Evolutionary conservation across 2,888 invertebrate genomes (phyloP), one percentile per base, ranked within the genome.

Genomic region (Anoplius nigerrimus): DNA sequence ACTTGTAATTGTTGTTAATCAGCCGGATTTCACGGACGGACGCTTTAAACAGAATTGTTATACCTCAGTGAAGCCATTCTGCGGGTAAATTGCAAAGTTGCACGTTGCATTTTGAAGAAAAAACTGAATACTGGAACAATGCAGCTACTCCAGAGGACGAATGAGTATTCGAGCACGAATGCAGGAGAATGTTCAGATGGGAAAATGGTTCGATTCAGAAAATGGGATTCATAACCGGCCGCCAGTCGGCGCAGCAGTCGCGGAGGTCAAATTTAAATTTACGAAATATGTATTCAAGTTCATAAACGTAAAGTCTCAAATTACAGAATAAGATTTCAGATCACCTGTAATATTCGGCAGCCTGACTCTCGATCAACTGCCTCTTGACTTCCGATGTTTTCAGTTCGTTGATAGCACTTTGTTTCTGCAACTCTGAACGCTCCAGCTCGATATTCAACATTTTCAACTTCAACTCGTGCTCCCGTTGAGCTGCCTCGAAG

Each of bases 51-150:
- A 13, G 4, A 34, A 48, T 48, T 2, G 15, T 22, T 72, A 78
- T 82, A 87, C 87, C 87, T 86, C 46, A 83, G 53, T 54, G 77
- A 78, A 70, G 87, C 86, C 83, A 88, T 86, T 51, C 80, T 84
- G 48, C 88, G 83, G 3, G 82, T 79, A 72, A 86, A 69, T 6
- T 73, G 74, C 1, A 60, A 22, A 13, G 82, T 71, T 24, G 81
- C 72, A 67, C 87, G 48, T 16, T 48, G 48, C 48, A 48, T 48
- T 48, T 18, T 48, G n/a, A 11, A 6, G 34, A 34, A 24, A 2
- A 34, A 34, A 34, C 8, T 34, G 4, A 13, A 34, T 34, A 34
- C 34, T 34, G 60, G 54, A 62, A 54, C 18, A 34, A n/a, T 0
- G 48, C 16, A n/a, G 22, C 6, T 24, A 27, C 22, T 21, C 27